phyloP scores from a whole-genome alignment of 2,113 vertebrate genomes.

The Crocuta crocuta region DNA sequence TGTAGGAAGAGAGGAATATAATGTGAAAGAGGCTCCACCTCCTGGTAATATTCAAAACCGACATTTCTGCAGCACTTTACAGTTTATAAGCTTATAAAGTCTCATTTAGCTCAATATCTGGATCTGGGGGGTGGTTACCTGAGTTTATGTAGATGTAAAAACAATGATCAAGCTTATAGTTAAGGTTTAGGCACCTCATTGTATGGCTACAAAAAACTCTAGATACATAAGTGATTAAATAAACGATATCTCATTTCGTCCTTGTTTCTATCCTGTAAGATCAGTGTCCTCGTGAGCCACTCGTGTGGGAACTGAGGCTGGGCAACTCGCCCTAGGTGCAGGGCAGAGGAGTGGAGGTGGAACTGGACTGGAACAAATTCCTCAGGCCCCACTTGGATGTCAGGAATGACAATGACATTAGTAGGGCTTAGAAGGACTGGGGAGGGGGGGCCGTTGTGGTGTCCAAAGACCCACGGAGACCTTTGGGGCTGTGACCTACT shows the following conservation, averaged over 20 bases:
- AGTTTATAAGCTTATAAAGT: conserved; percentile 2
- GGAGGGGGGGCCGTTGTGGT: not conserved
- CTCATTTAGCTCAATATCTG: not conserved
- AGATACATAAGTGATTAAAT: not conserved
- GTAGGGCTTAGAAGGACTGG: not conserved
- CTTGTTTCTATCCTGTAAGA: not conserved
- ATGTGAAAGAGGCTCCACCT: conserved; percentile 80
- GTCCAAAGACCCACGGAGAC: not conserved
- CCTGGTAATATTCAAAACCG: conserved; percentile 77
- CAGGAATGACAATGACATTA: not conserved
- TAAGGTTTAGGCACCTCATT: not conserved
- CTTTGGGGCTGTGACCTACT: not conserved
- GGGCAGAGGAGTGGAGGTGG: not conserved
- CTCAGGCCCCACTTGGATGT: not conserved
- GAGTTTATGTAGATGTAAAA: not conserved
- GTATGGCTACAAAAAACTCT: not conserved
- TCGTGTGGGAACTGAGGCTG: not conserved
- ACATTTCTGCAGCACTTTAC: conserved; percentile 50
- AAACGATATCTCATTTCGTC: not conserved
- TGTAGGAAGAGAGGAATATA: conserved; percentile 52
- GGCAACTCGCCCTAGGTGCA: not conserved
- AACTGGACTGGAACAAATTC: not conserved
- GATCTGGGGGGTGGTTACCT: not conserved
- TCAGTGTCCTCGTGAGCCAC: not conserved
- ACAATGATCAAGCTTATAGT: not conserved